A percentile compares a stretch with the other conserved stretches of the same genome.
phyloP scores from a whole-genome alignment of 2,113 vertebrate species.

The Esox niger region DNA sequence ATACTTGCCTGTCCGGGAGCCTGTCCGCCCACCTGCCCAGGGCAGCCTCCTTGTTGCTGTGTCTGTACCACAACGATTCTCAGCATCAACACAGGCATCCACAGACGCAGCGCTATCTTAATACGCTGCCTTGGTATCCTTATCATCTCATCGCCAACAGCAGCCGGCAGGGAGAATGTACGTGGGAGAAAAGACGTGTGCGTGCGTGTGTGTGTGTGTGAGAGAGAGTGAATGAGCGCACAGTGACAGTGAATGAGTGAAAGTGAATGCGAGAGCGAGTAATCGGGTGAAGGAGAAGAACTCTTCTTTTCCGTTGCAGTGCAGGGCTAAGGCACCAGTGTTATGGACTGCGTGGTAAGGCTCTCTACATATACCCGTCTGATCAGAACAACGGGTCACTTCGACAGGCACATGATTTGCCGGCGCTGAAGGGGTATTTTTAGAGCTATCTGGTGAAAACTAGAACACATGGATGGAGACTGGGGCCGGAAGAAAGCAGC shows the following conservation, averaged over 20 bases:
- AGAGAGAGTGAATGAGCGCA: conserved; percentile 30
- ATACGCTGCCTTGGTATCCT: conserved; percentile 86
- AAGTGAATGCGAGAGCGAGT: not conserved
- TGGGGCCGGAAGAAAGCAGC: not conserved
- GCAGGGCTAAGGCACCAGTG: not conserved
- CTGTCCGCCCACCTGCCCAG: conserved; percentile 59
- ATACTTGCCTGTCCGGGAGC: conserved; percentile 81
- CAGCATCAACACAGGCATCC: conserved; percentile 92
- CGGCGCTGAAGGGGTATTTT: conserved; percentile 17
- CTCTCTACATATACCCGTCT: conserved; percentile 18
- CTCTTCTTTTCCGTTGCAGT: not conserved
- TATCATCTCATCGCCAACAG: conserved; percentile 70
- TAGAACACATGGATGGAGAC: conserved; percentile 7
- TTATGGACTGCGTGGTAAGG: conserved; percentile 4
- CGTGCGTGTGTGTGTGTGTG: conserved; percentile 27
- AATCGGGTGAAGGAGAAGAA: not conserved
- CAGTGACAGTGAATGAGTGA: conserved; percentile 18
- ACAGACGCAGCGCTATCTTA: conserved; percentile 90
- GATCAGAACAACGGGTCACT: conserved; percentile 21
- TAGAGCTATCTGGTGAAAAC: conserved; percentile 16
- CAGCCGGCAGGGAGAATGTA: conserved; percentile 12
- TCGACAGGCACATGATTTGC: conserved; percentile 11
- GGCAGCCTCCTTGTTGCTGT: conserved; percentile 67
- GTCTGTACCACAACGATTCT: conserved; percentile 88
- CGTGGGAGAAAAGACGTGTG: conserved; percentile 3